Conservation (phyloP, 1,140 invertebrate species). For the Drosophila saltans region DNA sequence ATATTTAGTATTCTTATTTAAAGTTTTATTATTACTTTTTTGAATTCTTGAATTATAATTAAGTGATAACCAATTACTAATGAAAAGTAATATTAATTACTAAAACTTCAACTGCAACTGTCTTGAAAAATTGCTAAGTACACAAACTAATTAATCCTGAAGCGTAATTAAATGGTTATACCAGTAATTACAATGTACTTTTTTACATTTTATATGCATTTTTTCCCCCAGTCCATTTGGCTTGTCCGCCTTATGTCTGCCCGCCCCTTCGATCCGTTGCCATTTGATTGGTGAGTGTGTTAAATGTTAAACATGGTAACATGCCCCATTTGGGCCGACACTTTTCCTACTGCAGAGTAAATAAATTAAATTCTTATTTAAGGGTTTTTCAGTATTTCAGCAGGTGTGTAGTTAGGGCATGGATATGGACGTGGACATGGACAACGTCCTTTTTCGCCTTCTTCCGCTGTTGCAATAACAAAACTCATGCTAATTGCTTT, state of each 20-base stretch:
- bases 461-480: conserved; percentile 72
- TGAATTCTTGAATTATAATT: too few species aligned
- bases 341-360: conserved; percentile 64
- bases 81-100: too few species aligned
- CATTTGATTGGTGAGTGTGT: conserved; percentile 59
- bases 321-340: conserved; percentile 64
- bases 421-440: conserved; percentile 40
- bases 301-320: conserved; percentile 59
- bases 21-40: too few species aligned
- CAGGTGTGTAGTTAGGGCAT: conserved; percentile 19
- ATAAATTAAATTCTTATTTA: conserved; percentile 76
- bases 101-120: background rate
- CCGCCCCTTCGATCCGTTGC: conserved; percentile 4
- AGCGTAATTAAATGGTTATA: conserved; percentile 1
- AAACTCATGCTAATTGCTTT: conserved; percentile 80
- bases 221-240: background rate
- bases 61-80: too few species aligned
- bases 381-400: conserved; percentile 14
- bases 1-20: too few species aligned
- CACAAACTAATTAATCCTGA: background rate
- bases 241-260: background rate
- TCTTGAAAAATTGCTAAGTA: background rate
- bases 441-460: conserved; percentile 32
- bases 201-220: background rate
- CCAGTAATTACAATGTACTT: background rate